These are phyloP conservation scores for Sparidentex hasta DNA, from an alignment of 2,797 vertebrate species.

Conservation along the genomic window DNA sequence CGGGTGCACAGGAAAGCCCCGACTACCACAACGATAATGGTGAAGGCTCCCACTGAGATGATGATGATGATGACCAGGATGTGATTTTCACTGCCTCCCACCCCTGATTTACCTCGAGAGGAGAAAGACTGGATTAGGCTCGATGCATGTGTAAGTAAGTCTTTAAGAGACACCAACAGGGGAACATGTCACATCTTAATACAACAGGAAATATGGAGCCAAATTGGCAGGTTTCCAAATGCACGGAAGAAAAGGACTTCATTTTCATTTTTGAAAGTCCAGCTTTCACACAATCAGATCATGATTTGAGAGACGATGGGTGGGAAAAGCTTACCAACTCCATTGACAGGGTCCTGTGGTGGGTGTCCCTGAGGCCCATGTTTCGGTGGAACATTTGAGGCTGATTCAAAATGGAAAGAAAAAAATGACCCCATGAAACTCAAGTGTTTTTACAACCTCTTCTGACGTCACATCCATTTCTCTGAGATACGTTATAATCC, in stretches of 20 bases:
- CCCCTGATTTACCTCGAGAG: conserved; percentile 90
- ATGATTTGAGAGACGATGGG: not conserved
- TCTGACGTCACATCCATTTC: not conserved
- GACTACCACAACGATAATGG: conserved; percentile 94
- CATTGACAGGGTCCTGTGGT: conserved; percentile 83
- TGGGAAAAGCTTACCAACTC: conserved; percentile 86
- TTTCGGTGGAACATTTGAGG: conserved; percentile 89
- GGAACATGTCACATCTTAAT: not conserved
- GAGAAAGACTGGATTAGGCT: conserved; percentile 49
- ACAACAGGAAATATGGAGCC: not conserved
- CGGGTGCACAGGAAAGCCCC: conserved; percentile 96
- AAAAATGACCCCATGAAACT: conserved; percentile 2
- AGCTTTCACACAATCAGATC: not conserved
- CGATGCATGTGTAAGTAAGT: not conserved
- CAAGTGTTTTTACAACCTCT: conserved; percentile 1
- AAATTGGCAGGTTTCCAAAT: not conserved
- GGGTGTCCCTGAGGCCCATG: conserved; percentile 79
- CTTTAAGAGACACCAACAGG: not conserved
- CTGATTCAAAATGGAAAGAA: conserved; percentile 73
- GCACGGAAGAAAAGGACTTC: not conserved
- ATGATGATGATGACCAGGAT: conserved; percentile 96
- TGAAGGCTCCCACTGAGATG: conserved; percentile 94
- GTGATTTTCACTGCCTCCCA: conserved; percentile 90
- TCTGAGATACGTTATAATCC: not conserved
- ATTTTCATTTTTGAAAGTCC: not conserved